Base-by-base conservation (phyloP, 2,888 invertebrate genomes). In the Andrena hattorfiana region DNA sequence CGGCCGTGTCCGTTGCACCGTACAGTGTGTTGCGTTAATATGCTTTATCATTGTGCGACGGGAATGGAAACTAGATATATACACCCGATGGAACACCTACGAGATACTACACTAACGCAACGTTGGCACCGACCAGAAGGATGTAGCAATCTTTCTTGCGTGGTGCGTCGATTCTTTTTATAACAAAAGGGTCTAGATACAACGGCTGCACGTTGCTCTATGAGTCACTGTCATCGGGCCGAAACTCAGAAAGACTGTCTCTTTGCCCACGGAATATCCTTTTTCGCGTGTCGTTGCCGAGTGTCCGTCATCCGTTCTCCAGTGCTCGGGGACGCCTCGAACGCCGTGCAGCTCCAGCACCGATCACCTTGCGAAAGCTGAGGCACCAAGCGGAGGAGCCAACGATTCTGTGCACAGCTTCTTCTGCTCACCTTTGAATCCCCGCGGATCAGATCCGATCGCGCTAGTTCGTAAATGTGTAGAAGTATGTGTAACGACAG, bases 91-190 rank as follows among this genome's bases (percentile, higher is more conserved):
- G 51, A 73, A 87, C 87, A 85, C 87, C 87, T 75, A 87, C 85
- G 82, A 64, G 68, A 23, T 71, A 42, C 0, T 42, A 74, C 71
- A 81, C 68, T 30, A 56, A 75, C 66, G 81, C 62, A 69, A 67
- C 63, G 72, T 76, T 88, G 86, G 86, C 87, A 87, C 74, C 74
- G 62, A 63, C 54, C 60, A 69, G 64, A 70, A 81, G 77, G 87
- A 80, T 87, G 87, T 86, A 82, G 87, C 87, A 87, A 87, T 82
- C 86, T 77, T 76, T 79, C 75, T 80, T 80, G 85, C 86, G 86
- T 78, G 83, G 80, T 80, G 69, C 83, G 83, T 82, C 74, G 86
- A 80, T 77, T 87, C 85, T 88, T 87, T 88, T 88, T 86, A 85
- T 85, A 85, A 87, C 87, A 70, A 87, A 87, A 85, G 86, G 72